Conservation (phyloP, 2,113 vertebrate genomes). For the Microcebus murinus region DNA sequence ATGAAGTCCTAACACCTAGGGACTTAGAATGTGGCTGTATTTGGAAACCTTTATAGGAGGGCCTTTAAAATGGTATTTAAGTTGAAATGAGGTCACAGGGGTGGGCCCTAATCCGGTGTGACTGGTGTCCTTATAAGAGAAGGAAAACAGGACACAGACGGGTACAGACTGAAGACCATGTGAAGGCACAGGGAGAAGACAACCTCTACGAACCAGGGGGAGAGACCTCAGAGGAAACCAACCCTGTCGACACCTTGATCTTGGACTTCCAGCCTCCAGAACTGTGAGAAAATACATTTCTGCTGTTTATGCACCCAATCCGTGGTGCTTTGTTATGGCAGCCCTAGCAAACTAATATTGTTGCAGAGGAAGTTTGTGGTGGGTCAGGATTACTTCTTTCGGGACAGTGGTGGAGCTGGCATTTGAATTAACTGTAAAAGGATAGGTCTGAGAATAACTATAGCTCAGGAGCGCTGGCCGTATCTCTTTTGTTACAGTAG, state of each 20-base stretch:
- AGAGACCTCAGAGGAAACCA: neutral
- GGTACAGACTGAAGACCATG: neutral
- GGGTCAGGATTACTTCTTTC: neutral
- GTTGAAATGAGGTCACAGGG: neutral
- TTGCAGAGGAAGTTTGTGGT: neutral
- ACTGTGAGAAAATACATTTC: neutral
- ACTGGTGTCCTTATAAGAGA: neutral
- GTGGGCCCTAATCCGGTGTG: neutral
- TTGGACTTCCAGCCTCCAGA: neutral
- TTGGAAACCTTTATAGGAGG: neutral
- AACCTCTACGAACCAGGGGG: neutral
- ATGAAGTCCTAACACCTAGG: neutral
- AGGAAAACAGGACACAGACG: neutral
- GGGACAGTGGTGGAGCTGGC: neutral
- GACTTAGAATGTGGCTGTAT: neutral
- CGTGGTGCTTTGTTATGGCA: neutral
- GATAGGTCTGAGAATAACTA: neutral
- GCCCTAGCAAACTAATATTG: neutral
- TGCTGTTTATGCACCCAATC: neutral
- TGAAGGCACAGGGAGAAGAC: neutral
- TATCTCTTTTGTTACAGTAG: neutral
- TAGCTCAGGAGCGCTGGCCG: neutral
- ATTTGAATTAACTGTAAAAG: neutral
- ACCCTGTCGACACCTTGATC: neutral
- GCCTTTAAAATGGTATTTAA: neutral